These are phyloP conservation scores for Ginglymostoma cirratum DNA, from an alignment of 2,113 vertebrate species.

Conservation along the genomic window DNA sequence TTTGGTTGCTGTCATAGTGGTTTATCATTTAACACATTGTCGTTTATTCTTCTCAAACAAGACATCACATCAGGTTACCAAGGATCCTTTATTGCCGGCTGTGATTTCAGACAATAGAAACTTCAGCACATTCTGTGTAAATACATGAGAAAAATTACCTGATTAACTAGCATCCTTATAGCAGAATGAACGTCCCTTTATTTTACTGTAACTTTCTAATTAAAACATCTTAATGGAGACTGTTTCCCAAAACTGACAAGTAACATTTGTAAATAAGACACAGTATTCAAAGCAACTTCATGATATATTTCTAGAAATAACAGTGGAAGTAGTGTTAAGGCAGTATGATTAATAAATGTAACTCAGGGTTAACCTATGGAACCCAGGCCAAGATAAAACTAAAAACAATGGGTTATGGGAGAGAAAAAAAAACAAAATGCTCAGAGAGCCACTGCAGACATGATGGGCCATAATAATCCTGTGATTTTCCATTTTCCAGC, in stretches of 20 bases:
- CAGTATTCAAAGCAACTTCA: background rate
- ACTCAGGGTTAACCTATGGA: background rate
- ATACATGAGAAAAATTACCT: background rate
- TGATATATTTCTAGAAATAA: background rate
- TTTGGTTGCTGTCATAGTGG: background rate
- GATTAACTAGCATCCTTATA: background rate
- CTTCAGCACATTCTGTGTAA: background rate
- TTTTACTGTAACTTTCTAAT: background rate
- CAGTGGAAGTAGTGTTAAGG: background rate
- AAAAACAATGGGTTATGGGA: too few relatives aligned
- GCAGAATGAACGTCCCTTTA: background rate
- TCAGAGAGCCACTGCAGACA: too few relatives aligned
- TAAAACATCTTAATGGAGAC: background rate
- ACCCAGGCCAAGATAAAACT: too few relatives aligned
- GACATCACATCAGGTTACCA: background rate
- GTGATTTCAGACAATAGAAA: conserved; percentile 9
- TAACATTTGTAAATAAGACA: background rate
- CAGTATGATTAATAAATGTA: background rate
- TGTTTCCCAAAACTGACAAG: background rate
- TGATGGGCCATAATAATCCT: too few relatives aligned
- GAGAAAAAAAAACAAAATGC: too few relatives aligned
- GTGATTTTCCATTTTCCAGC: too few relatives aligned
- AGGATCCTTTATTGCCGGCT: background rate
- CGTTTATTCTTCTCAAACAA: conserved; percentile 12
- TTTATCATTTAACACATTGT: background rate